Conservation (phyloP, 2,113 vertebrate genomes). For the Silurus meridionalis region DNA sequence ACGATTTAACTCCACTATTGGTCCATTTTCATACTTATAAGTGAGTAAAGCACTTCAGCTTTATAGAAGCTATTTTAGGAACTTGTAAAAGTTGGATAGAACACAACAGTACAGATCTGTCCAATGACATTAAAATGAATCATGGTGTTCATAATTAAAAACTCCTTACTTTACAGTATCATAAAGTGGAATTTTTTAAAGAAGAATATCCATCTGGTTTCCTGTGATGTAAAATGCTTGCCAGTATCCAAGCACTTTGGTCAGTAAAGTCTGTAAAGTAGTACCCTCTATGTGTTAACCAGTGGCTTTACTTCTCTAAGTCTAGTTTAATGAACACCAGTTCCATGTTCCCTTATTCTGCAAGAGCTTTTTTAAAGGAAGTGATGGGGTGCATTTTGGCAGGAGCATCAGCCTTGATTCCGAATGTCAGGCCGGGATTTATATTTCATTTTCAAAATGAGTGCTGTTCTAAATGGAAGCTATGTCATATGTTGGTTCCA, state of each 20-base stretch:
- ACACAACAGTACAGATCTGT: background rate
- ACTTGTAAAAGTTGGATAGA: background rate
- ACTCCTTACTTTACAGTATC: background rate
- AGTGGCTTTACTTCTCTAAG: background rate
- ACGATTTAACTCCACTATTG: background rate
- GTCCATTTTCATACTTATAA: background rate
- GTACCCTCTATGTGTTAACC: background rate
- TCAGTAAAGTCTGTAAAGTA: background rate
- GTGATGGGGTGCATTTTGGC: background rate
- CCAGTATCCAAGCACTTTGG: background rate
- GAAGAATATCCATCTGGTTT: background rate
- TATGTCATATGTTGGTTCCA: background rate
- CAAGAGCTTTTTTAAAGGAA: background rate
- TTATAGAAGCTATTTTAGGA: background rate
- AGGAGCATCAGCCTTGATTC: background rate
- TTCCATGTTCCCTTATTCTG: background rate
- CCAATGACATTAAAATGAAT: background rate
- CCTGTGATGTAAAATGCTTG: background rate
- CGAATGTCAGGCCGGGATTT: background rate
- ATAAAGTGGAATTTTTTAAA: background rate
- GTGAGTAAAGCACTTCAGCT: background rate
- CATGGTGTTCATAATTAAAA: background rate
- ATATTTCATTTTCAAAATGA: background rate
- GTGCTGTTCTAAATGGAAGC: background rate
- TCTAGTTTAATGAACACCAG: background rate